Base-by-base conservation (phyloP, 2,113 vertebrate species). In the Verasper variegatus region DNA sequence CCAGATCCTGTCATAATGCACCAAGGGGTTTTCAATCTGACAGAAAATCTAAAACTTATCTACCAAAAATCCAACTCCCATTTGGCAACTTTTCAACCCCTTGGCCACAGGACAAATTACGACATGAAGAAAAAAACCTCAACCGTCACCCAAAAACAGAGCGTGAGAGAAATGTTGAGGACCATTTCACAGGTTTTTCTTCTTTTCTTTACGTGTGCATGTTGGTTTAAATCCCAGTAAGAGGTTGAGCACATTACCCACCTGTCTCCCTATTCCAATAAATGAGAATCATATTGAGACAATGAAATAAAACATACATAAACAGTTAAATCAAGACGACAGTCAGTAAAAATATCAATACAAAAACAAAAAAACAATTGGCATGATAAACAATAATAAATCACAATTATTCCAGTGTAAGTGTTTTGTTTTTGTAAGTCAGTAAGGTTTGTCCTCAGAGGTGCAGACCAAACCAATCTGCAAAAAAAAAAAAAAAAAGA, bases 341-440 rank as follows among this genome's bases (percentile, higher is more conserved):
- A 81, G 75, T 82, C 83, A 85, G 81, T 86, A 88, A 92, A 88
- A 88, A 90, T 81, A 84, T 80, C 84, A 60, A 83, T 87, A 89
- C 64, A 90, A 90, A 86, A 81, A 67, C 31, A 31, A 90, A 90
- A 86, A 74, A 73, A 74, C 55, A 86, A 81, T 27, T 64, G 40
- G 51, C 76, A 85, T 80, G 65, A 86, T 82, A 86, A 88, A 86
- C 73, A 78, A 90, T 57, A 86, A 89, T 82, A 88, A 89, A 86
- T 87, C 84, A 88, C 70, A 93, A 94, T 93, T 90, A 94, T 92
- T 95, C 94, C 95, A 95, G 95, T 95, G 94, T 94, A 93, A 90
- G 87, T 88, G 85, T 93, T 86, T 87, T 85, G 81, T 87, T 80
- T 80, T 71, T 82, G 70, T 81, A 76, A 93, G 88, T 95, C 89